Evolutionary conservation across 1,140 invertebrate species (phyloP), one percentile per base, ranked within the genome.

Genomic region (Mamestra configurata): DNA sequence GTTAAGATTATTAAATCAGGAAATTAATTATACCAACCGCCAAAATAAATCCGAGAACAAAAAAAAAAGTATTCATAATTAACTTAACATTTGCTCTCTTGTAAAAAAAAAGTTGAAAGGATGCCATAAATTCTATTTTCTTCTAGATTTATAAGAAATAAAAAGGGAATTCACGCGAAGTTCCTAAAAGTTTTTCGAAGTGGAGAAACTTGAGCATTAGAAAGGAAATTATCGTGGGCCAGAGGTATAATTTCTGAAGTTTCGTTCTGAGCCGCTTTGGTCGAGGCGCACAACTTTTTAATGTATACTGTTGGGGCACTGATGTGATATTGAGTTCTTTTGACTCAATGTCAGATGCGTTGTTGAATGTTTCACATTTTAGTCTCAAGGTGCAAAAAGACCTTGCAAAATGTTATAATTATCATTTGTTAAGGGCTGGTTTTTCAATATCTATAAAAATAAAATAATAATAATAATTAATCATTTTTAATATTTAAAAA

Each of bases 221-320:
- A 88, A 88, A 90, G 86, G 85, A 90, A 90, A 91, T 90, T 91
- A 91, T 86, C 82, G 82, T 82, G 75, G 82, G 78, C 79, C 85
- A 76, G 83, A 85, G 87, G 84, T 89, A 88, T 88, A 90, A 90
- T 90, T 88, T 87, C 82, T 80, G 79, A 90, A 90, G 85, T 90
- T 91, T 87, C 64, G 43, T 73, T 70, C 73, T 64, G 64, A 84
- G 76, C 77, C 59, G 64, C 49, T 53, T 40, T 20, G 59, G 80
- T 55, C 72, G 66, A 55, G 22, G 46, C 77, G 84, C 84, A 83
- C 83, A 88, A 87, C 82, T 85, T 89, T 84, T 89, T 89, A 87
- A 86, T 83, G 79, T 87, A 86, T 40, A 81, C 22, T 27, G 13
- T 64, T 20, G 18, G 24, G 22, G 27, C 43, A 24, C 59, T 77